Conservation (phyloP, 2,888 invertebrate species). For the Erannis defoliaria region DNA sequence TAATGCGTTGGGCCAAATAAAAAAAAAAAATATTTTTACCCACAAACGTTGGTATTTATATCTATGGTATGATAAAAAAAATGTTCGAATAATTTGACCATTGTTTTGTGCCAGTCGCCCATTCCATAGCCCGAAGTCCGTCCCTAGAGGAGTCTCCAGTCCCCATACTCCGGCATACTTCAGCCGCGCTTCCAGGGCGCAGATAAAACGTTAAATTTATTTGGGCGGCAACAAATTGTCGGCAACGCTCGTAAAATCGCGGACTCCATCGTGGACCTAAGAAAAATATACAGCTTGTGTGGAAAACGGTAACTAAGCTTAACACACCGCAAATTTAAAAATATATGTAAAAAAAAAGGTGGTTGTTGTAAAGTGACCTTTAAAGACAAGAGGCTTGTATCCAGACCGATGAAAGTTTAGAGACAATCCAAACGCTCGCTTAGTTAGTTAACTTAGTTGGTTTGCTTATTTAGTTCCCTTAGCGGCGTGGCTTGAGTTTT, state of each 20-base stretch:
- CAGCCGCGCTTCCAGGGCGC: conserved; percentile 37
- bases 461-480: too few species aligned
- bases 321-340: neutral
- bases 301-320: conserved; percentile 12
- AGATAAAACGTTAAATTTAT: conserved; percentile 49
- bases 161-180: conserved; percentile 31
- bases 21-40: too few species aligned
- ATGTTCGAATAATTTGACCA: neutral
- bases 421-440: too few species aligned
- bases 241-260: conserved; percentile 45
- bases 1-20: too few species aligned
- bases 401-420: too few species aligned
- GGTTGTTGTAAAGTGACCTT: too few species aligned
- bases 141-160: conserved; percentile 2
- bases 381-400: too few species aligned
- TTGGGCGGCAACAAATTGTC: conserved; percentile 47
- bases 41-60: too few species aligned
- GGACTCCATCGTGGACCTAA: conserved; percentile 43
- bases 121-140: neutral
- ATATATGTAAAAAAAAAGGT: too few species aligned
- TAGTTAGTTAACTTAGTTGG: too few species aligned
- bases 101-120: neutral
- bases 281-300: conserved; percentile 33
- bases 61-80: too few species aligned
- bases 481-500: too few species aligned